phyloP scores from a whole-genome alignment of 2,888 invertebrate species.

The Epistrophe eligans region DNA sequence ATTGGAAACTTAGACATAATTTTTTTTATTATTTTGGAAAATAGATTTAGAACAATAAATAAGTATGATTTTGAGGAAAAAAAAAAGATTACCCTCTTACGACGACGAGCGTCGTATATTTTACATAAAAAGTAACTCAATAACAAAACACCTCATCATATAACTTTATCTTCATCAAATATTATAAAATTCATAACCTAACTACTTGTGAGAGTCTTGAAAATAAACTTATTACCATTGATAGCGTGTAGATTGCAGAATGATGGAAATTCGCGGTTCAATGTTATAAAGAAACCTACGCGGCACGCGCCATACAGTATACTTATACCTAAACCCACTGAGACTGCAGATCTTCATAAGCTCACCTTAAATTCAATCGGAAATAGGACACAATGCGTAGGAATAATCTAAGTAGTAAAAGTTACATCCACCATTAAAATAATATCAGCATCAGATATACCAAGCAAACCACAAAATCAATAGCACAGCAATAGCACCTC shows the following conservation, averaged over 20 bases:
- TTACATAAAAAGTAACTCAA: not conserved
- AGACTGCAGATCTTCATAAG: slow-evolving; percentile 42
- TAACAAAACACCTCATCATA: not conserved
- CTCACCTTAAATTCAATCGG: slow-evolving; percentile 63
- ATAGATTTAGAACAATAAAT: no score
- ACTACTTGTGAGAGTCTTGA: not conserved
- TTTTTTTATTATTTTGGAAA: no score
- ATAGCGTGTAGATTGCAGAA: slow-evolving; percentile 10
- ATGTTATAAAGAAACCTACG: slow-evolving; percentile 39
- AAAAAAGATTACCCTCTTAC: no score
- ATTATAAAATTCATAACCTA: slow-evolving; percentile 16
- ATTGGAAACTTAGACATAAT: no score
- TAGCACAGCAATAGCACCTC: slow-evolving; percentile 36
- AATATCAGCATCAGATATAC: slow-evolving; percentile 44
- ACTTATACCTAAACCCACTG: slow-evolving; percentile 5
- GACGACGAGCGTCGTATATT: not conserved
- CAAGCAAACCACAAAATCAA: slow-evolving; percentile 14
- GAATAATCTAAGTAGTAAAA: slow-evolving; percentile 61
- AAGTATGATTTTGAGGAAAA: no score
- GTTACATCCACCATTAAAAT: slow-evolving; percentile 54
- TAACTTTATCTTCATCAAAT: not conserved
- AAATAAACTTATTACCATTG: slow-evolving; percentile 37
- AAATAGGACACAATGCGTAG: slow-evolving; percentile 71
- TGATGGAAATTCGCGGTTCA: slow-evolving; percentile 30
- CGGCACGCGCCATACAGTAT: slow-evolving; percentile 45